A percentile compares a stretch with the other conserved stretches of the same genome.
These are phyloP conservation scores for Chelonia mydas DNA, from an alignment of 2,797 vertebrate species.

Conservation along the genomic window DNA sequence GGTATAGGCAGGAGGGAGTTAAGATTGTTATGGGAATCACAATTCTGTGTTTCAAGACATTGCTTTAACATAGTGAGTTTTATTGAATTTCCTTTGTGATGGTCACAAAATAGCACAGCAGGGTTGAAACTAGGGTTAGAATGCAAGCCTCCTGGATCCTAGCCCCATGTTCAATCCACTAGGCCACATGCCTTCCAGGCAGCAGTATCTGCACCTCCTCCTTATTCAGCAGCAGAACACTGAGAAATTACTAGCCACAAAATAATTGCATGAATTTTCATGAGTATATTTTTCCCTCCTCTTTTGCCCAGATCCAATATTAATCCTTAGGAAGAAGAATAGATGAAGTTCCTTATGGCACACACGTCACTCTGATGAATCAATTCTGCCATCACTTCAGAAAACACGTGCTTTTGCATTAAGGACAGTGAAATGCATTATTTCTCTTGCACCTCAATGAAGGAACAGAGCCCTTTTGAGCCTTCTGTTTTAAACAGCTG, in stretches of 20 bases:
- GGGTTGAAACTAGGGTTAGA: neutral
- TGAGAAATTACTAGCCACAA: neutral
- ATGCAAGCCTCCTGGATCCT: neutral
- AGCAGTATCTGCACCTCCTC: neutral
- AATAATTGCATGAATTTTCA: conserved; percentile 64
- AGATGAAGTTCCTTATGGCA: conserved; percentile 27
- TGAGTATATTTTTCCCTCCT: accelerated
- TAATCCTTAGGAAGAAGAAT: conserved; percentile 28
- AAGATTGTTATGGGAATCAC: neutral
- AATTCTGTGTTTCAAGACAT: neutral
- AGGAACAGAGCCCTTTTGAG: conserved; percentile 1
- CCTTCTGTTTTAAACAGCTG: conserved; percentile 18
- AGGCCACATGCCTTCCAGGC: neutral
- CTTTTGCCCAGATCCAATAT: neutral
- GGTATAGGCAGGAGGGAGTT: accelerated
- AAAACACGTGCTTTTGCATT: conserved; percentile 16
- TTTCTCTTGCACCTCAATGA: conserved; percentile 18
- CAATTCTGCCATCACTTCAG: conserved; percentile 27
- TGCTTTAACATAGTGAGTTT: accelerated
- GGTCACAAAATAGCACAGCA: neutral
- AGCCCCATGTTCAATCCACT: neutral
- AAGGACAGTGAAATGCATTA: conserved; percentile 13
- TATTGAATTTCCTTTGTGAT: neutral
- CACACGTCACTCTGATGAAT: conserved; percentile 32
- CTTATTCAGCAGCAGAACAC: conserved; percentile 16